Evolutionary conservation across 2,113 vertebrate species (phyloP).

Genomic region (Hoplias malabaricus): DNA sequence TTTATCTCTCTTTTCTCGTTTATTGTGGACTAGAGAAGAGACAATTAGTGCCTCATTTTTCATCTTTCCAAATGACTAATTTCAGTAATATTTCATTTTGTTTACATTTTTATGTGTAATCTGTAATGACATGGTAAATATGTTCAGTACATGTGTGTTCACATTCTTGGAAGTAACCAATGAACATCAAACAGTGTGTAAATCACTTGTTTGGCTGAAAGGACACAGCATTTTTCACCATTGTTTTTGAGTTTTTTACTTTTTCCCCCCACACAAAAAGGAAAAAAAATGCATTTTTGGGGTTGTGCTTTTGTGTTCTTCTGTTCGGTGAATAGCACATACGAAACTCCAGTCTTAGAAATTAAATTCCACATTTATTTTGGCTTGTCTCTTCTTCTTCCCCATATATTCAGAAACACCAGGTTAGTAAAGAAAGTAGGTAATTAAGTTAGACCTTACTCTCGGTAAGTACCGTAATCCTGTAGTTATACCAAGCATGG

Average conservation of each 20-base stretch:
- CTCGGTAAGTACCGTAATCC: constrained; percentile 76
- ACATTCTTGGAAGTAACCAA: background rate
- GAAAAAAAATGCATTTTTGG: constrained; percentile 21
- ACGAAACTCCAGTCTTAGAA: constrained; percentile 51
- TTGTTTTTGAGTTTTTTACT: background rate
- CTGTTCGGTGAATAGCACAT: constrained; percentile 44
- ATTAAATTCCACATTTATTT: constrained; percentile 70
- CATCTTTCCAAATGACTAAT: background rate
- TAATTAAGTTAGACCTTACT: constrained; percentile 77
- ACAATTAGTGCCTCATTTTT: constrained; percentile 24
- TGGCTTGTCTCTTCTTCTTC: constrained; percentile 79
- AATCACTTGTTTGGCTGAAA: background rate
- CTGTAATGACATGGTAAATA: background rate
- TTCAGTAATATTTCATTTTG: background rate
- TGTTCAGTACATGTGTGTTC: background rate
- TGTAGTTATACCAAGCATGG: constrained; percentile 75
- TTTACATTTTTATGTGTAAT: background rate
- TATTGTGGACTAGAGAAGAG: background rate
- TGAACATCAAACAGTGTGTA: background rate
- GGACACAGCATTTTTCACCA: background rate
- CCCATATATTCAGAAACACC: constrained; percentile 79
- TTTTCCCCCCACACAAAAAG: constrained; percentile 6
- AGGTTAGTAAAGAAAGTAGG: constrained; percentile 78
- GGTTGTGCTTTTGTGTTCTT: constrained; percentile 24
- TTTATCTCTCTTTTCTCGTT: too few species aligned